Conservation (phyloP, 1,140 invertebrate species). For the Rhyzopertha dominica region DNA sequence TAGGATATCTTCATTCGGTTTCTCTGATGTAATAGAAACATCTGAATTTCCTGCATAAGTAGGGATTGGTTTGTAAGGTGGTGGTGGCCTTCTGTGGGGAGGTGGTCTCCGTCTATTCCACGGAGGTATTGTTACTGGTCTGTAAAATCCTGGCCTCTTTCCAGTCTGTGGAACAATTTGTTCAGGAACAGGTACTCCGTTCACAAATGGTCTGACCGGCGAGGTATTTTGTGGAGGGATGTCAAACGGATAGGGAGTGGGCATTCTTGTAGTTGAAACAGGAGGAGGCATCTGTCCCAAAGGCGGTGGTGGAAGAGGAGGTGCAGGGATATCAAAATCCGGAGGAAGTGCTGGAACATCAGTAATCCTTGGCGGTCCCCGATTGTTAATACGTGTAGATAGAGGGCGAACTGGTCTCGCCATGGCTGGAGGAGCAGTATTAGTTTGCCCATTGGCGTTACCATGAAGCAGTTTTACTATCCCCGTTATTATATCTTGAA, state of each 20-base stretch:
- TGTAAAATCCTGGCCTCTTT: slow-evolving; percentile 52
- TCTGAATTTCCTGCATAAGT: slow-evolving; percentile 37
- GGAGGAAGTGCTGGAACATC: slow-evolving; percentile 64
- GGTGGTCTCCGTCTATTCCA: slow-evolving; percentile 54
- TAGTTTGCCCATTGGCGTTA: slow-evolving; percentile 75
- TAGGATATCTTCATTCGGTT: slow-evolving; percentile 38
- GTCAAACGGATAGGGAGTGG: slow-evolving; percentile 66
- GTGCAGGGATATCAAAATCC: slow-evolving; percentile 61
- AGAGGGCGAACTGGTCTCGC: slow-evolving; percentile 53
- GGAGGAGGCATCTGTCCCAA: slow-evolving; percentile 48
- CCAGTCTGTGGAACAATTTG: slow-evolving; percentile 59
- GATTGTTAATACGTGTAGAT: slow-evolving; percentile 76
- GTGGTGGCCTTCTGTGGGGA: slow-evolving; percentile 44
- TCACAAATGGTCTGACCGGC: slow-evolving; percentile 54
- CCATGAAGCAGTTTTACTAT: slow-evolving; percentile 85
- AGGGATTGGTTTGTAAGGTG: slow-evolving; percentile 53
- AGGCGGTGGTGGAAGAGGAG: slow-evolving; percentile 49
- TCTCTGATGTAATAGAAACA: slow-evolving; percentile 38
- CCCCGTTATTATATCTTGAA: slow-evolving; percentile 86
- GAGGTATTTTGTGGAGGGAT: slow-evolving; percentile 50
- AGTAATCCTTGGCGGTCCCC: slow-evolving; percentile 76
- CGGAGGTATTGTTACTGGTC: slow-evolving; percentile 51
- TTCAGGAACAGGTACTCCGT: slow-evolving; percentile 68
- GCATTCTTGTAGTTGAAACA: slow-evolving; percentile 49
- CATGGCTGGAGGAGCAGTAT: slow-evolving; percentile 54